Percentiles rank a stretch among this genome's conserved stretches.
Conservation (phyloP, 2,888 invertebrate species). For the Gastracanthus pulcherrimus region DNA sequence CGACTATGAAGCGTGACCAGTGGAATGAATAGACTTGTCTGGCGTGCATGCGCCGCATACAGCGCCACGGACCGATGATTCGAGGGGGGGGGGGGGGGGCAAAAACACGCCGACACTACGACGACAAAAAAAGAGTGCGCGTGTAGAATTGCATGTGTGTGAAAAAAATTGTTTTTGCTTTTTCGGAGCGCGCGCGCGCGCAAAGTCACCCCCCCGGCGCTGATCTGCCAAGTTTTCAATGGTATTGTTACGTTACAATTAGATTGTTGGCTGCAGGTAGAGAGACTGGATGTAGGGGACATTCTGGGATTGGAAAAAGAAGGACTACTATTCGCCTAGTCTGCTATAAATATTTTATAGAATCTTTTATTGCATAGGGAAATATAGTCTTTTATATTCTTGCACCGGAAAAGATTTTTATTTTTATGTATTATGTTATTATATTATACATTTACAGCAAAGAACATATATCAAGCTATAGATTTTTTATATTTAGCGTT, state of each 20-base stretch:
- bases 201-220: background rate
- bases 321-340: background rate
- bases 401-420: background rate
- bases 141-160: too few species aligned
- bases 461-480: too few species aligned
- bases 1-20: slow-evolving; percentile 67
- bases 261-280: background rate
- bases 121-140: background rate
- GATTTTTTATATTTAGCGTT: too few species aligned
- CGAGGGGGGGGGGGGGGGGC: too few species aligned
- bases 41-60: slow-evolving; percentile 25
- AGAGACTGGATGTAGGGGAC: too few species aligned
- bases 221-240: background rate
- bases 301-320: background rate
- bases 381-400: background rate
- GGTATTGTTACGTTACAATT: slow-evolving; percentile 6
- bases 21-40: slow-evolving; percentile 68
- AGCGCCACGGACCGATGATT: slow-evolving; percentile 58
- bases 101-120: too few species aligned
- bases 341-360: background rate
- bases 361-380: background rate
- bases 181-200: background rate
- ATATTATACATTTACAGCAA: too few species aligned
- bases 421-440: too few species aligned
- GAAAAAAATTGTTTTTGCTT: slow-evolving; percentile 14